Evolutionary conservation across 2,797 vertebrate genomes (phyloP).

Genomic region (Ctenopoma multispine): DNA sequence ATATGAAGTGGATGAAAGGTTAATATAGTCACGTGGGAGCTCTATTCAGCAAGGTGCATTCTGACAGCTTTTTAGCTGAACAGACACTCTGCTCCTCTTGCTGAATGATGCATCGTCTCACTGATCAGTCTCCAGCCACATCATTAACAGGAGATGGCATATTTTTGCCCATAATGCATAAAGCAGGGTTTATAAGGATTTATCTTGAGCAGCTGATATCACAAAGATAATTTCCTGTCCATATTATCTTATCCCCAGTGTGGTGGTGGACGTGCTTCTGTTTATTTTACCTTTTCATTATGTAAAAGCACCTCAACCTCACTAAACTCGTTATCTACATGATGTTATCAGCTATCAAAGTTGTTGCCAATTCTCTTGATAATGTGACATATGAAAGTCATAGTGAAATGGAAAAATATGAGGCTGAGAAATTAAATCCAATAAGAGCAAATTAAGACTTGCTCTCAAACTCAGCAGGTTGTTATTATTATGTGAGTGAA

Average conservation of each 20-base stretch:
- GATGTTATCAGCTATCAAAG: constrained; percentile 8
- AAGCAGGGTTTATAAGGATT: too few relatives aligned
- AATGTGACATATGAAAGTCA: constrained; percentile 2
- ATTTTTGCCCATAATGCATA: not conserved
- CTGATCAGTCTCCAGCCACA: not conserved
- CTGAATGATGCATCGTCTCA: not conserved
- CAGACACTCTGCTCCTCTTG: not conserved
- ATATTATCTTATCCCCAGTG: not conserved
- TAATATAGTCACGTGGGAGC: too few relatives aligned
- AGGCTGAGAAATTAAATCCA: constrained; percentile 1
- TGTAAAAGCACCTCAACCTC: not conserved
- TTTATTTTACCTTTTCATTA: not conserved
- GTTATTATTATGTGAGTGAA: constrained; percentile 13
- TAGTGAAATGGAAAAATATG: constrained; percentile 8
- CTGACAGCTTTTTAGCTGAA: not conserved
- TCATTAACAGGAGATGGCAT: not conserved
- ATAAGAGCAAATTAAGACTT: constrained; percentile 4
- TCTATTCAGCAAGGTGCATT: not conserved
- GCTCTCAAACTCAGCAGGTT: constrained; percentile 13
- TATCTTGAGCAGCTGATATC: not conserved
- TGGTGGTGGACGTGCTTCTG: not conserved
- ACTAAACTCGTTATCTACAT: not conserved
- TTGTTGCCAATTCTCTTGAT: constrained; percentile 3
- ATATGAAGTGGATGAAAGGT: too few relatives aligned
- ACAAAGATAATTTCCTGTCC: not conserved